Evolutionary conservation across 2,888 invertebrate species (phyloP).

Genomic region (Podabrus alpinus): DNA sequence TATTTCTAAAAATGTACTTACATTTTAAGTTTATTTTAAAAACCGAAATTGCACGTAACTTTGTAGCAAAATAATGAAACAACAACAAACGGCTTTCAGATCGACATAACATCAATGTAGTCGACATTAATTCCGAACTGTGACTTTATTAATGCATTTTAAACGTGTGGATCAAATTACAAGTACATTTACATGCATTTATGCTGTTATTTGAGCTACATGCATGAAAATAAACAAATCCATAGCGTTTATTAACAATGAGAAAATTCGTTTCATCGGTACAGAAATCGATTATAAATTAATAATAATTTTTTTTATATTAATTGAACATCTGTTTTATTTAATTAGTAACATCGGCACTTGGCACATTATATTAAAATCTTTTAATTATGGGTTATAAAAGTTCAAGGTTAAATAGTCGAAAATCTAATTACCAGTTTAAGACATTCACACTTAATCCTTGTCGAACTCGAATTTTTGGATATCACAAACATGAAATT

Average conservation of each 20-base stretch:
- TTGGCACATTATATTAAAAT: neutral
- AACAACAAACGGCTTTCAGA: slow-evolving; percentile 10
- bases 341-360: neutral
- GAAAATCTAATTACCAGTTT: neutral
- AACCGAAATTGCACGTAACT: slow-evolving; percentile 41
- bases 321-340: neutral
- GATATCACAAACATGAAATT: neutral
- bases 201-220: neutral
- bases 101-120: slow-evolving; percentile 24
- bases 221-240: neutral
- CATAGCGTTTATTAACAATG: neutral
- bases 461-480: neutral
- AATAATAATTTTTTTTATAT: neutral
- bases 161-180: slow-evolving; percentile 21
- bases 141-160: slow-evolving; percentile 14
- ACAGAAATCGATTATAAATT: neutral
- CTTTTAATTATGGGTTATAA: neutral
- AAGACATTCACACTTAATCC: neutral
- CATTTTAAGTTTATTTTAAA: slow-evolving; percentile 43
- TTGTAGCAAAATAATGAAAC: slow-evolving; percentile 26
- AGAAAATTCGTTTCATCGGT: neutral
- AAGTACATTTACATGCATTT: slow-evolving; percentile 13
- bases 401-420: neutral
- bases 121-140: slow-evolving; percentile 8
- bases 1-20: slow-evolving; percentile 41